These are phyloP conservation scores for Sceloporus undulatus DNA, from an alignment of 2,113 vertebrate genomes.

Conservation along the genomic window DNA sequence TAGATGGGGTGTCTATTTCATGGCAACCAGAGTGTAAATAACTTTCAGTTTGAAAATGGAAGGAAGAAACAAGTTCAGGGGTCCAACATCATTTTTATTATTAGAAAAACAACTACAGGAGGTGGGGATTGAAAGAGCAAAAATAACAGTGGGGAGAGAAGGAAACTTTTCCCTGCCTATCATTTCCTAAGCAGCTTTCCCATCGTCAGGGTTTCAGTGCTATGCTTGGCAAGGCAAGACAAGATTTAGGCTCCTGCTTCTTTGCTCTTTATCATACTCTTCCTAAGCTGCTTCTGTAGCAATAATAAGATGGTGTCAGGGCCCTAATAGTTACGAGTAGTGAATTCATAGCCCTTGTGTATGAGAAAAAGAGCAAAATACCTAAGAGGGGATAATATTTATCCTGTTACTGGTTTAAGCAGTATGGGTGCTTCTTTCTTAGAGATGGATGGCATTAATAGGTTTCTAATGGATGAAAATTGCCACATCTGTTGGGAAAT, in stretches of 20 bases:
- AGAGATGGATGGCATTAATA: conserved; percentile 62
- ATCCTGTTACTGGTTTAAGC: conserved; percentile 62
- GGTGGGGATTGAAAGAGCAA: background rate
- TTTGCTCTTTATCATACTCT: background rate
- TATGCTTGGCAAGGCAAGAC: background rate
- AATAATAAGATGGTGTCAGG: background rate
- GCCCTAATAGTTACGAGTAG: background rate
- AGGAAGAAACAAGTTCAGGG: conserved; percentile 56
- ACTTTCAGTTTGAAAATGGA: conserved; percentile 73
- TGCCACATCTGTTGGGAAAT: conserved; percentile 74
- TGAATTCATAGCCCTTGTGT: background rate
- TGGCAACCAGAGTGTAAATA: conserved; percentile 81
- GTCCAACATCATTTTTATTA: conserved; percentile 22
- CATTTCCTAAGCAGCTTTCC: background rate
- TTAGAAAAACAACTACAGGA: background rate
- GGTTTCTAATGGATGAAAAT: conserved; percentile 69
- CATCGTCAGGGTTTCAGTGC: background rate
- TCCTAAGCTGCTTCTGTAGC: background rate
- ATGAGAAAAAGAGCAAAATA: conserved; percentile 61
- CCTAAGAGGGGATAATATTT: conserved; percentile 65
- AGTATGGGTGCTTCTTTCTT: conserved; percentile 72
- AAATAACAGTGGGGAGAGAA: background rate
- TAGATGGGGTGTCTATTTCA: conserved; percentile 78
- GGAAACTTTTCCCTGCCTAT: background rate
- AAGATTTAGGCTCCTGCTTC: background rate